Percentiles rank a stretch among this genome's conserved stretches.
These are phyloP conservation scores for Archilochus colubris DNA, from an alignment of 2,113 vertebrate genomes.

Conservation along the genomic window DNA sequence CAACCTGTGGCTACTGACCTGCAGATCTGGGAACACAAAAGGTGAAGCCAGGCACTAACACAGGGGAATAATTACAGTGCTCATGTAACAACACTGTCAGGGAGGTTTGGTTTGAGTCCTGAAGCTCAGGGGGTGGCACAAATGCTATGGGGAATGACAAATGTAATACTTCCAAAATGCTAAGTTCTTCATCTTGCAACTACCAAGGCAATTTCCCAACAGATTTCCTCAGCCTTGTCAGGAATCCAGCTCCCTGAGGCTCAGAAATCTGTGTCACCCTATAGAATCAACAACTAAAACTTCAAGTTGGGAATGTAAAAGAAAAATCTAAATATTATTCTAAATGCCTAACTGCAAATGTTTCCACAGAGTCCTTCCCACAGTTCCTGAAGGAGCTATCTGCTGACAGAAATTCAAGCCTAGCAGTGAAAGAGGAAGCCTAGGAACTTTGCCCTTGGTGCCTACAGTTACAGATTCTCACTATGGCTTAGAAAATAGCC, in stretches of 20 bases:
- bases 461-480: background rate
- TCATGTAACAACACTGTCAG: background rate
- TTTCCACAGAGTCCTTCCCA: background rate
- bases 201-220: background rate
- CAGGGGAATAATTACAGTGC: background rate
- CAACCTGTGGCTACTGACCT: background rate
- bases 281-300: background rate
- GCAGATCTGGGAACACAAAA: rapidly evolving
- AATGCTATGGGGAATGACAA: background rate
- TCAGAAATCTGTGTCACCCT: background rate
- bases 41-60: background rate
- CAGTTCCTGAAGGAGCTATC: background rate
- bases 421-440: background rate
- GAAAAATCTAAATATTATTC: background rate
- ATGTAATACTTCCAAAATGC: background rate
- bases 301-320: background rate
- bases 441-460: slow-evolving; percentile 2
- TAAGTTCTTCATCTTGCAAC: background rate
- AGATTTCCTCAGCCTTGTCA: background rate
- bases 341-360: background rate
- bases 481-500: background rate
- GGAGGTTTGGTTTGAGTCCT: background rate
- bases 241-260: background rate
- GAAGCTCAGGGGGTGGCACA: background rate
- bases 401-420: background rate